Conservation (phyloP, 2,797 vertebrate genomes). For the Sebastes kiyomatsui region DNA sequence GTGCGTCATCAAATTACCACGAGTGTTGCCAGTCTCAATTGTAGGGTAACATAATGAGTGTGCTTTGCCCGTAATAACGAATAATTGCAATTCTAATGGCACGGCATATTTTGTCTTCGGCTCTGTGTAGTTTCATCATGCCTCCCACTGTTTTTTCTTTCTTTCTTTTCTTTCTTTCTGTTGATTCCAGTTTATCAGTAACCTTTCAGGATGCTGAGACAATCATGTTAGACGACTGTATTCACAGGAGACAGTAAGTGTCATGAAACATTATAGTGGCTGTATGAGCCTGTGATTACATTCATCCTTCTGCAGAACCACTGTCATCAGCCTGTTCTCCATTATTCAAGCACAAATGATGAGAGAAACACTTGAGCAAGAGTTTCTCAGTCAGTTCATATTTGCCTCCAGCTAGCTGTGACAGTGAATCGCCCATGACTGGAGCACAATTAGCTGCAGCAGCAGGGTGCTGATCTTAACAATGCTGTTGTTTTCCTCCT, state of each 20-base stretch:
- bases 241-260: constrained; percentile 37
- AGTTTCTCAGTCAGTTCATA: constrained; percentile 41
- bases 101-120: constrained; percentile 57
- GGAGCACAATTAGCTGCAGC: constrained; percentile 74
- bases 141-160: constrained; percentile 28
- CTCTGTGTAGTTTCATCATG: constrained; percentile 49
- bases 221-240: constrained; percentile 7
- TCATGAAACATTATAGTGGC: constrained; percentile 17
- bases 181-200: constrained; percentile 46
- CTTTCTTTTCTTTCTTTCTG: background rate
- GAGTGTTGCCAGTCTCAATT: constrained; percentile 77
- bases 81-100: constrained; percentile 77
- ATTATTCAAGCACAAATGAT: constrained; percentile 41
- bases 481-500: constrained; percentile 77
- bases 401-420: constrained; percentile 46
- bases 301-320: constrained; percentile 23
- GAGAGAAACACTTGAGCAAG: constrained; percentile 30
- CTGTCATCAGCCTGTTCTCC: constrained; percentile 26
- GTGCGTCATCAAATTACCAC: constrained; percentile 79
- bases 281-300: constrained; percentile 41
- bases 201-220: constrained; percentile 43
- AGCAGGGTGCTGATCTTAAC: constrained; percentile 72
- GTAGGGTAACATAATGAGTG: constrained; percentile 75
- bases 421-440: constrained; percentile 64
- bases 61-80: constrained; percentile 75